Evolutionary conservation across 2,888 invertebrate genomes (phyloP), one percentile per base, ranked within the genome.

Genomic region (Chaetoderma sp.): DNA sequence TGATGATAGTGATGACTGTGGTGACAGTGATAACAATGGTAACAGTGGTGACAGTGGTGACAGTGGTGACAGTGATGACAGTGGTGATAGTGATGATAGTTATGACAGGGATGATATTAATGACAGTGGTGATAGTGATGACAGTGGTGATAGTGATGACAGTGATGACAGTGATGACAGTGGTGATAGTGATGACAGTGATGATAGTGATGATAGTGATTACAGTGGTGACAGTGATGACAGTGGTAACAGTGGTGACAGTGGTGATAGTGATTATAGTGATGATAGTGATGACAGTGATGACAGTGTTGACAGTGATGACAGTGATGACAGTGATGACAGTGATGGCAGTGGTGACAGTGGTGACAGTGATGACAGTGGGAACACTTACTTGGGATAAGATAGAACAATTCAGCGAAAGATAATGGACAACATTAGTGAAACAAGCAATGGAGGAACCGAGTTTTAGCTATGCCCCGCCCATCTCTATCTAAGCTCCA

Each of bases 171-270:
- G 21, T 36, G 56, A 56, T 36, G 16, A 36, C 36, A 27, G 10
- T 10, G 36, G 23, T 27, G 18, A 18, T 21, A 58, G 58, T 25
- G 33, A 10, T 58, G 58, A 58, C 23, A n/a, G 16, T n/a, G 32
- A 21, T 25, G 25, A 25, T 44, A 39, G 21, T 58, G 33, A 52
- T 39, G 39, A n/a, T 39, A 39, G 39, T 39, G 39, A 39, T 39
- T 10, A 39, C 39, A 44, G 44, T 23, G 25, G 27, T 32, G 44
- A 44, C 23, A 25, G 33, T 25, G 21, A 44, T 23, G 25, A 27
- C 44, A 32, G 33, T 44, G 25, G 25, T 44, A 27, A 25, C 25
- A 23, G 25, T 44, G 58, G 44, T 44, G 44, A 58, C 58, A 44
- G 44, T 39, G 39, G n/a, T 39, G 39, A 39, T n/a, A 39, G 39